Base-by-base conservation (phyloP, 64 coral and sea anemone genomes). In the Pocillopora verrucosa region DNA sequence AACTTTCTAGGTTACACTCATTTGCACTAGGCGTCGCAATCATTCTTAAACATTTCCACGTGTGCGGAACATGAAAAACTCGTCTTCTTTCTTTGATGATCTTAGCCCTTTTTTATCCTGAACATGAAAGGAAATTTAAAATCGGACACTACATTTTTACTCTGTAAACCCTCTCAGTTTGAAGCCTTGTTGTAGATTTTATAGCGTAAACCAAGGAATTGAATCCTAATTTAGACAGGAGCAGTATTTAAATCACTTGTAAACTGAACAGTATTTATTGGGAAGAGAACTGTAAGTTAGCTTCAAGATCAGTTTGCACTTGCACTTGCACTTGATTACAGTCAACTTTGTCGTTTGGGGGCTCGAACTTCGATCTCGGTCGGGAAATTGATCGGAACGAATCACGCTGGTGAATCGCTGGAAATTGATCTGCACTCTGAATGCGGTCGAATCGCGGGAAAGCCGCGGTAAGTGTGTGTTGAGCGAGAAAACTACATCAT, bases 221-320 rank as follows among this genome's bases (percentile, higher is more conserved):
- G n/a, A 85, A 68, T 51, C 34, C 16, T 22, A 68, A 36, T 67
- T 68, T 16, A 67, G 41, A 51, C 41, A 51, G 58, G 60, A 34
- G 11, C 63, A 37, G 11, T 84, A 85, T 85, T 85, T 85, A 85
- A 85, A 70, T 20, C 62, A 13, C 68, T 84, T 26, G 62, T 20
- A 84, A 62, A 84, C 63, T 9, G 20, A 22, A 69, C 36, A 85
- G 65, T 85, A 85, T 85, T 85, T 85, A 85, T 70, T 85, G 38
- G 82, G 65, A 22, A 20, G 17, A 56, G 34, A 59, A 19, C 65
- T 10, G 11, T 85, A 85, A 85, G 62, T 56, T 69, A 26, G 11
- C n/a, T 70, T 70, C 20, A 4, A 70, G 22, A 10, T 24, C 10
- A 62, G 20, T 70, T 11, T 24, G 20, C n/a, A 10, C 5, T 24